Conservation (phyloP, 2,113 vertebrate species). For the Psittacus erithacus region DNA sequence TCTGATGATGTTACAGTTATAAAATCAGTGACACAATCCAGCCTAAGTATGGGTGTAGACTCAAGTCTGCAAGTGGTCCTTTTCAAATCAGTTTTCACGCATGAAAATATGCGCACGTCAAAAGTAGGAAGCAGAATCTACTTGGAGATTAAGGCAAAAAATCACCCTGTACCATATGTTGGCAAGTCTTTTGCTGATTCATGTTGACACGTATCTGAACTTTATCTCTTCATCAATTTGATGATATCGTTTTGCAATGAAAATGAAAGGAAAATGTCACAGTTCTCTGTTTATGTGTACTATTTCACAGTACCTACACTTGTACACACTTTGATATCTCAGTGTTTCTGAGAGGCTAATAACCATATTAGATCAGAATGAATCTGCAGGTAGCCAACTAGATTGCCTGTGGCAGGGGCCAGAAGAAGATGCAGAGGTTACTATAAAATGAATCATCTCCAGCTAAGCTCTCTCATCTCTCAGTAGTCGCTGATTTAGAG, state of each 20-base stretch:
- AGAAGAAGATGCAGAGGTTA: background rate
- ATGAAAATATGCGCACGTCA: fast-evolving
- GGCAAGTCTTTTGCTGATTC: background rate
- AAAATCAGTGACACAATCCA: background rate
- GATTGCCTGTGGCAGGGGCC: background rate
- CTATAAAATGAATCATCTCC: background rate
- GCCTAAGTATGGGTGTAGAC: fast-evolving
- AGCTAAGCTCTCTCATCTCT: background rate
- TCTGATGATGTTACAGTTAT: background rate
- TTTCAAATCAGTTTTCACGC: background rate
- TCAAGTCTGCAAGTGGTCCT: background rate
- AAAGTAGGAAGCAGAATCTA: background rate
- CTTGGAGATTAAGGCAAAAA: background rate
- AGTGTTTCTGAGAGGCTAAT: background rate
- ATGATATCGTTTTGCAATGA: background rate
- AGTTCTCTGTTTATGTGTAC: background rate
- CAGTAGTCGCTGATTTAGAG: background rate
- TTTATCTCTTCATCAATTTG: background rate
- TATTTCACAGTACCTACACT: background rate
- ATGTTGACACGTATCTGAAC: background rate
- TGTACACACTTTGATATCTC: background rate
- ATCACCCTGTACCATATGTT: background rate
- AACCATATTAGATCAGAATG: background rate
- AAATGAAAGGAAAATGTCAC: background rate
- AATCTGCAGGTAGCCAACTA: background rate